phyloP scores from a whole-genome alignment of 1,140 invertebrate species.

The Drosophila equinoxialis region DNA sequence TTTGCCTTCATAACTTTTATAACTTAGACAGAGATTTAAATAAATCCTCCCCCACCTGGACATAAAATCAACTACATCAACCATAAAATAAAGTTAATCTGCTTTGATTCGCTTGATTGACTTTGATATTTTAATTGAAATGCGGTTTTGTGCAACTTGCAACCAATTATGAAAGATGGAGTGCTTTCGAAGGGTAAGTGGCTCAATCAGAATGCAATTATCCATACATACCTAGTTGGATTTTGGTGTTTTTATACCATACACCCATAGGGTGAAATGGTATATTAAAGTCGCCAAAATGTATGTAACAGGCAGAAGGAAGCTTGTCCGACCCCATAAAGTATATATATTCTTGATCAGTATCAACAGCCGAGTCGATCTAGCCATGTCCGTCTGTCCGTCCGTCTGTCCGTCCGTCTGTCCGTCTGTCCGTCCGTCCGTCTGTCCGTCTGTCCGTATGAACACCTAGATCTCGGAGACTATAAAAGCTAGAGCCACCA shows the following conservation, averaged over 20 bases:
- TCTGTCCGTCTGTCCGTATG: no score
- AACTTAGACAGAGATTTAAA: not conserved
- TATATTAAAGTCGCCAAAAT: no score
- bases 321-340: no score
- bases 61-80: not conserved
- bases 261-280: no score
- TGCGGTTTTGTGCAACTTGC: constrained; percentile 35
- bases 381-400: no score
- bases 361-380: no score
- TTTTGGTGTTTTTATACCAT: constrained; percentile 28
- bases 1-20: constrained; percentile 2
- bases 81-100: constrained; percentile 53
- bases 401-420: no score
- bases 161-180: not conserved
- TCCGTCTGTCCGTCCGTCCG: no score
- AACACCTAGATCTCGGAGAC: no score
- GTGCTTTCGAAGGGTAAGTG: not conserved
- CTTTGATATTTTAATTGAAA: constrained; percentile 71
- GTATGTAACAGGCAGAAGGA: no score
- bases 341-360: no score
- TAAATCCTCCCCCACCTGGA: constrained; percentile 1
- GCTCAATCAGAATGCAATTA: constrained; percentile 49
- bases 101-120: constrained; percentile 63
- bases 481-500: no score
- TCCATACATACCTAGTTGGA: not conserved